phyloP scores from a whole-genome alignment of 2,797 vertebrate species.

The Falco naumanni region DNA sequence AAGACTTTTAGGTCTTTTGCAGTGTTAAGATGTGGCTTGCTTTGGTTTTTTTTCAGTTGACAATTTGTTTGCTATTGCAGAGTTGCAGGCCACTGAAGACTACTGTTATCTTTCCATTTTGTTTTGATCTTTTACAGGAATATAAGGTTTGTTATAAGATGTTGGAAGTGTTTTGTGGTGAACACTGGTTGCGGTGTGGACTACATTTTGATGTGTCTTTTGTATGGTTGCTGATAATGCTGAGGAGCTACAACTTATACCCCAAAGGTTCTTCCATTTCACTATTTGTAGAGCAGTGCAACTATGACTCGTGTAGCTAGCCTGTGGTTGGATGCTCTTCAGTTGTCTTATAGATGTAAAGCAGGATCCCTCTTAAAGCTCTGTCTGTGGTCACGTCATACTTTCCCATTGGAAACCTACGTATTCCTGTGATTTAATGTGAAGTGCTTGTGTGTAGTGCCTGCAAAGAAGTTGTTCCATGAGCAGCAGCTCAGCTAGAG shows the following conservation, averaged over 20 bases:
- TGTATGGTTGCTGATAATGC: background rate
- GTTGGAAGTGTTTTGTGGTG: background rate
- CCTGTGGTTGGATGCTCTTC: background rate
- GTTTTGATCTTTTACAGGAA: background rate
- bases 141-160: background rate
- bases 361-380: background rate
- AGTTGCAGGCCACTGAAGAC: background rate
- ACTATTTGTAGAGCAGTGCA: background rate
- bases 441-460: accelerated
- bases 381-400: accelerated
- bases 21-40: background rate
- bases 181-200: background rate
- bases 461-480: background rate
- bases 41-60: background rate
- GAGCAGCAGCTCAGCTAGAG: background rate
- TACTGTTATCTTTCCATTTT: background rate
- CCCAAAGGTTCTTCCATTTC: background rate
- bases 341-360: background rate
- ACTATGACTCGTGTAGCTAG: background rate
- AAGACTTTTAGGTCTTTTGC: background rate
- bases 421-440: background rate
- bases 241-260: background rate
- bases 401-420: background rate
- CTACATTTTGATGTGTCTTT: background rate
- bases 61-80: background rate